A percentile compares a stretch with the other conserved stretches of the same genome.
Evolutionary conservation across 2,888 invertebrate species (phyloP).

Genomic region (Neoaliturus tenellus): DNA sequence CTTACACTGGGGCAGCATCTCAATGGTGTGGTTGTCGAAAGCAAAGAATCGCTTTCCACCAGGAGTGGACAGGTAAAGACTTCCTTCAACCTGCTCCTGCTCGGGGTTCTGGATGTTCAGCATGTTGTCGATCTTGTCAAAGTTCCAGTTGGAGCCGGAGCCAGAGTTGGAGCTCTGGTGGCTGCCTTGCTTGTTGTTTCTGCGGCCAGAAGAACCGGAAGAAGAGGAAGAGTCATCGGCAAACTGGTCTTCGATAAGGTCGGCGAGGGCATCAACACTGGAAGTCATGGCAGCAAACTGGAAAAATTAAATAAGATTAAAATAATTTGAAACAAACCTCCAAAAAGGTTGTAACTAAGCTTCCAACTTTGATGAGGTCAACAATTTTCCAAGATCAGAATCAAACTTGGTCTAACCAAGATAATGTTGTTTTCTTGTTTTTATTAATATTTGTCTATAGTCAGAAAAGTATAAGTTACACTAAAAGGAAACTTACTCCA

Average conservation of each 20-base stretch:
- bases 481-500: slow-evolving; percentile 63
- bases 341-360: not conserved
- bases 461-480: not conserved
- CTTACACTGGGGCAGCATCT: slow-evolving; percentile 71
- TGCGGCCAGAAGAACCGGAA: not conserved
- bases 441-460: too few relatives aligned
- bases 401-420: not conserved
- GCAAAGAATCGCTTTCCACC: slow-evolving; percentile 74
- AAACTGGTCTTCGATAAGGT: slow-evolving; percentile 61
- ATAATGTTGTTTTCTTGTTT: too few relatives aligned
- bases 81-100: slow-evolving; percentile 77
- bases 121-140: slow-evolving; percentile 76
- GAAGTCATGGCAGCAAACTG: slow-evolving; percentile 71
- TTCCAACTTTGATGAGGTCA: too few relatives aligned
- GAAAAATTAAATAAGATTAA: slow-evolving; percentile 2
- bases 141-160: slow-evolving; percentile 71
- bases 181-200: slow-evolving; percentile 3
- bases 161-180: not conserved
- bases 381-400: not conserved
- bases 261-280: slow-evolving; percentile 71
- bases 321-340: not conserved
- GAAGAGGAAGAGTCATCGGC: slow-evolving; percentile 29
- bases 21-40: slow-evolving; percentile 76
- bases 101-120: slow-evolving; percentile 76
- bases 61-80: slow-evolving; percentile 72